These are phyloP conservation scores for Cassiopea xamachana DNA, from an alignment of 30 jellyfish, hydroid and myxozoan genomes.

Conservation along the genomic window DNA sequence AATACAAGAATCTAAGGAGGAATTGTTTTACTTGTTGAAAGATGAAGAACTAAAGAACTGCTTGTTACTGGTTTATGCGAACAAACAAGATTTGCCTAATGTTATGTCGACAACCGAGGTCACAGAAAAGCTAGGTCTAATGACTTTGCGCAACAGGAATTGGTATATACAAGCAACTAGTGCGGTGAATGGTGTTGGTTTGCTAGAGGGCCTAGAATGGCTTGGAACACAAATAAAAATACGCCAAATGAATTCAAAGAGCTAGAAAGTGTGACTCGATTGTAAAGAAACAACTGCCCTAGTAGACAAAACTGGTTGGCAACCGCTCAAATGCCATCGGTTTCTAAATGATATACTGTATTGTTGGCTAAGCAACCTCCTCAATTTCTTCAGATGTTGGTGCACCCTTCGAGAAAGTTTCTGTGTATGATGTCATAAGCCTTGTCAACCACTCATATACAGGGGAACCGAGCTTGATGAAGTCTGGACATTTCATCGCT, in stretches of 20 bases:
- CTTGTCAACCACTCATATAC: too few species aligned
- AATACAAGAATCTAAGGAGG: conserved; percentile 79
- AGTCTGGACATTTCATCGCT: too few species aligned
- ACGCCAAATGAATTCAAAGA: conserved; percentile 25
- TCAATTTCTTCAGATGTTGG: too few species aligned
- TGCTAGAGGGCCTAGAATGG: conserved; percentile 93
- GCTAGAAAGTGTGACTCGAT: neutral
- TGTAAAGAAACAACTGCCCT: neutral
- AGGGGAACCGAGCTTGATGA: too few species aligned
- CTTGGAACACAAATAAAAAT: conserved; percentile 73
- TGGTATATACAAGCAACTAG: conserved; percentile 94
- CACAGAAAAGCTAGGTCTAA: conserved; percentile 85
- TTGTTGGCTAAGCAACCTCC: too few species aligned
- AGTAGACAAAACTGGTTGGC: neutral
- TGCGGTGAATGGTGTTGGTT: conserved; percentile 89
- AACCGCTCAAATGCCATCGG: neutral
- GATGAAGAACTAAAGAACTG: conserved; percentile 86
- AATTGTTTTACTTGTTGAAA: conserved; percentile 69
- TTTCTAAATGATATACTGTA: too few species aligned
- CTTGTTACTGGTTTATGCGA: conserved; percentile 79
- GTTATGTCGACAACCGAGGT: conserved; percentile 87
- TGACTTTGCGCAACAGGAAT: conserved; percentile 74
- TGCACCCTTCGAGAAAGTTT: too few species aligned
- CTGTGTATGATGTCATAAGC: too few species aligned
- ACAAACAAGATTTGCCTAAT: conserved; percentile 88